Conservation (phyloP, 2,113 vertebrate genomes). For the Chitala chitala region DNA sequence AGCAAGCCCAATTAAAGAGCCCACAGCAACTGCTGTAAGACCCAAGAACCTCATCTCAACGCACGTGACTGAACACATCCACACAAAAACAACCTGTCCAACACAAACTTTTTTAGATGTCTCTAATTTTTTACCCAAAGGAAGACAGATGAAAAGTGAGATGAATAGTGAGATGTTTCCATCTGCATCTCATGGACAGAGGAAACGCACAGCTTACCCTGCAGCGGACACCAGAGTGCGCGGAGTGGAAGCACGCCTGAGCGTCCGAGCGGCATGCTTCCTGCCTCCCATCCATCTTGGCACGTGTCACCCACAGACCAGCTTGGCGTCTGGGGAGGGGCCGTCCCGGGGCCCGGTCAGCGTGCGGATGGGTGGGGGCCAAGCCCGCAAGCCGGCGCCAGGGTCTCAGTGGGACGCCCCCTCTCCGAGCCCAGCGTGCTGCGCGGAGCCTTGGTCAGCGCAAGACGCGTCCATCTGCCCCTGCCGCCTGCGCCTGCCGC, state of each 20-base stretch:
- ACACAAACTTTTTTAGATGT: too few relatives aligned
- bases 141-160: too few relatives aligned
- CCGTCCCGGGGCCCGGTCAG: conserved; percentile 55
- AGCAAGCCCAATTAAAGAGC: neutral
- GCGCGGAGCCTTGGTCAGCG: conserved; percentile 62
- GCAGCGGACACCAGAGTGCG: too few relatives aligned
- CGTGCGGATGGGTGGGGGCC: conserved; percentile 54
- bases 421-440: conserved; percentile 56
- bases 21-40: too few relatives aligned
- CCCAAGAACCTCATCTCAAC: too few relatives aligned
- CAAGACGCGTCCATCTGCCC: conserved; percentile 71
- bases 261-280: neutral
- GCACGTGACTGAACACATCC: too few relatives aligned
- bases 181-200: too few relatives aligned
- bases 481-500: conserved; percentile 47
- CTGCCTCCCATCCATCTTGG: conserved; percentile 45
- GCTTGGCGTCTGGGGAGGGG: conserved; percentile 54
- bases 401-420: conserved; percentile 58
- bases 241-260: neutral
- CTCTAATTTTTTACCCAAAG: too few relatives aligned
- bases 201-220: too few relatives aligned
- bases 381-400: conserved; percentile 56
- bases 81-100: too few relatives aligned
- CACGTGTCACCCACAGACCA: conserved; percentile 40
- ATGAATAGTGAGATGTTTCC: too few relatives aligned